Conservation (phyloP, 2,113 vertebrate species). For the Hucho hucho region DNA sequence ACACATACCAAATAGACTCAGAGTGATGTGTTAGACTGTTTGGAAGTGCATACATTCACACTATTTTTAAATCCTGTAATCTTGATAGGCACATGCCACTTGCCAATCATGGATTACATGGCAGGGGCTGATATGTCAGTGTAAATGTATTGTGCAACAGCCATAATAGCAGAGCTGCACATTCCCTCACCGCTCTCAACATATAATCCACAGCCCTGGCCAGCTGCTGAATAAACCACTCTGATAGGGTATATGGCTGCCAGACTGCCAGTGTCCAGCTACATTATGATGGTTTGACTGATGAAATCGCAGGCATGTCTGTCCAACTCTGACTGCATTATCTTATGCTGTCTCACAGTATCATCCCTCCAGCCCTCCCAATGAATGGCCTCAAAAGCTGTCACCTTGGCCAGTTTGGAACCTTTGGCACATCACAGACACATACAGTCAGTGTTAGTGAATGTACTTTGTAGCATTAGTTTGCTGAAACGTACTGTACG, state of each 20-base stretch:
- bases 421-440: background rate
- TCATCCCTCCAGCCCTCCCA: background rate
- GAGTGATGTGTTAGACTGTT: conserved; percentile 42
- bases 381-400: background rate
- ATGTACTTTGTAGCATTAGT: background rate
- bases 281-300: conserved; percentile 45
- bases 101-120: conserved; percentile 75
- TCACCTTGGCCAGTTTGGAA: background rate
- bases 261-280: conserved; percentile 34
- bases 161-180: conserved; percentile 51
- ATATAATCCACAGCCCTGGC: conserved; percentile 65
- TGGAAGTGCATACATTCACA: background rate
- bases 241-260: conserved; percentile 57
- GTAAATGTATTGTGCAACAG: conserved; percentile 63
- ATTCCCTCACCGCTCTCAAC: conserved; percentile 61
- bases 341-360: conserved; percentile 12
- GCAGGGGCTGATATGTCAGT: conserved; percentile 72
- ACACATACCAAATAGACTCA: conserved; percentile 29
- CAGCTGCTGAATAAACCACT: conserved; percentile 59
- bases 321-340: conserved; percentile 43
- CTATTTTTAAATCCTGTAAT: conserved; percentile 64
- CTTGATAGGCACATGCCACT: conserved; percentile 62
- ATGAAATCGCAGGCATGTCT: conserved; percentile 63
- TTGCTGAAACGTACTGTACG: background rate
- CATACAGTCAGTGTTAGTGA: background rate